phyloP scores from a whole-genome alignment of 2,888 invertebrate species.

The Drosophila testacea region DNA sequence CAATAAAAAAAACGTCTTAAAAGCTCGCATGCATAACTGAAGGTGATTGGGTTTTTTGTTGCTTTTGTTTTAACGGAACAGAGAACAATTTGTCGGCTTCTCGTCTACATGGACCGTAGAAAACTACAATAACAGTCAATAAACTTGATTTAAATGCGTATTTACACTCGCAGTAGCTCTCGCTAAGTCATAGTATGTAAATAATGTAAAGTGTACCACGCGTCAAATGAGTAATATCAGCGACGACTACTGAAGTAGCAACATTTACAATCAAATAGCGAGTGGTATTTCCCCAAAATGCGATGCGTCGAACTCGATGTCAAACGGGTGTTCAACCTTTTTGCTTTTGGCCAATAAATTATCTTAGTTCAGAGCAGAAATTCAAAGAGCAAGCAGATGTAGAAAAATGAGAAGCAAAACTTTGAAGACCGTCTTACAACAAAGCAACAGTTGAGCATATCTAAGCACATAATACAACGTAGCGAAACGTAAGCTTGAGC shows the following conservation, averaged over 20 bases:
- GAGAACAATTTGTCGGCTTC: slow-evolving; percentile 20
- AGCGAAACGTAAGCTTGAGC: slow-evolving; percentile 8
- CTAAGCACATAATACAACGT: slow-evolving; percentile 19
- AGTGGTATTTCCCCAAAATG: slow-evolving; percentile 69
- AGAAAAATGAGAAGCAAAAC: slow-evolving; percentile 10
- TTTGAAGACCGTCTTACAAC: slow-evolving; percentile 60
- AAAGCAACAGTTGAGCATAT: slow-evolving; percentile 63
- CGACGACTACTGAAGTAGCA: slow-evolving; percentile 17
- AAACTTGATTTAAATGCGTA: slow-evolving; percentile 53
- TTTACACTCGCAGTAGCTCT: slow-evolving; percentile 3
- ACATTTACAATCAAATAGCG: slow-evolving; percentile 18
- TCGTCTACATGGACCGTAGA: slow-evolving; percentile 1
- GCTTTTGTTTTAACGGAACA: slow-evolving; percentile 10
- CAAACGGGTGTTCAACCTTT: slow-evolving; percentile 57
- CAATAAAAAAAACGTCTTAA: slow-evolving; percentile 17
- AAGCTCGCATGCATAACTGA: slow-evolving; percentile 55
- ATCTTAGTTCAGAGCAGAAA: slow-evolving; percentile 31
- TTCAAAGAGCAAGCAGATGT: slow-evolving; percentile 8
- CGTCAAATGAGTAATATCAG: slow-evolving; percentile 62
- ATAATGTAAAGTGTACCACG: slow-evolving; percentile 12
- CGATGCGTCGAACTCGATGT: slow-evolving; percentile 12
- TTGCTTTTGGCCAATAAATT: slow-evolving; percentile 15
- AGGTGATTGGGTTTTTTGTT: slow-evolving; percentile 64
- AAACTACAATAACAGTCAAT: slow-evolving; percentile 13
- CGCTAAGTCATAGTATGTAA: slow-evolving; percentile 3